phyloP scores from a whole-genome alignment of 1,140 invertebrate genomes.

The Danaus melanippus region DNA sequence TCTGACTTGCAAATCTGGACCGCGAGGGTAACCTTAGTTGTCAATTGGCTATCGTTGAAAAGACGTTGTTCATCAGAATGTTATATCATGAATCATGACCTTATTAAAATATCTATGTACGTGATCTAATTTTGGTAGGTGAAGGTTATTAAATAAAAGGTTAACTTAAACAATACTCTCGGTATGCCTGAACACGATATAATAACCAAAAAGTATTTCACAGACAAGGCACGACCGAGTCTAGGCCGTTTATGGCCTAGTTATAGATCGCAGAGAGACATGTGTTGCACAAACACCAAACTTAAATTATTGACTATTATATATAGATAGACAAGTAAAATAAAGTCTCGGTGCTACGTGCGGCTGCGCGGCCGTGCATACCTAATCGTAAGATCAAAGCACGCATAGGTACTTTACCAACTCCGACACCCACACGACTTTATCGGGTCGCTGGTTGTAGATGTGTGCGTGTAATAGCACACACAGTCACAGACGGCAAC shows the following conservation, averaged over 20 bases:
- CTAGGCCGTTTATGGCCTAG: neutral
- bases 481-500: constrained; percentile 50
- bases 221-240: constrained; percentile 23
- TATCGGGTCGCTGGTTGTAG: constrained; percentile 19
- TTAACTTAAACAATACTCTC: constrained; percentile 18
- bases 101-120: constrained; percentile 30
- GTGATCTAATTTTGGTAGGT: constrained; percentile 39
- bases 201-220: constrained; percentile 11
- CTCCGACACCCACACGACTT: constrained; percentile 53
- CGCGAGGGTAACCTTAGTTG: constrained; percentile 25
- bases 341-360: constrained; percentile 61
- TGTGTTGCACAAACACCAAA: constrained; percentile 63
- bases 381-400: constrained; percentile 71
- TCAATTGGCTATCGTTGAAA: constrained; percentile 18
- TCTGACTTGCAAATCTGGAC: constrained; percentile 18
- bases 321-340: constrained; percentile 56
- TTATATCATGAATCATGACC: constrained; percentile 30
- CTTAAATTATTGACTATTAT: constrained; percentile 68
- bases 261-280: constrained; percentile 32
- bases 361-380: constrained; percentile 63
- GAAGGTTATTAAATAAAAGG: constrained; percentile 28
- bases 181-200: constrained; percentile 10
- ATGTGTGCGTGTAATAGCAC: constrained; percentile 36
- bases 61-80: constrained; percentile 25
- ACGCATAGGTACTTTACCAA: constrained; percentile 66